Evolutionary conservation across 1,140 invertebrate genomes (phyloP).

Genomic region (Cepaea nemoralis): DNA sequence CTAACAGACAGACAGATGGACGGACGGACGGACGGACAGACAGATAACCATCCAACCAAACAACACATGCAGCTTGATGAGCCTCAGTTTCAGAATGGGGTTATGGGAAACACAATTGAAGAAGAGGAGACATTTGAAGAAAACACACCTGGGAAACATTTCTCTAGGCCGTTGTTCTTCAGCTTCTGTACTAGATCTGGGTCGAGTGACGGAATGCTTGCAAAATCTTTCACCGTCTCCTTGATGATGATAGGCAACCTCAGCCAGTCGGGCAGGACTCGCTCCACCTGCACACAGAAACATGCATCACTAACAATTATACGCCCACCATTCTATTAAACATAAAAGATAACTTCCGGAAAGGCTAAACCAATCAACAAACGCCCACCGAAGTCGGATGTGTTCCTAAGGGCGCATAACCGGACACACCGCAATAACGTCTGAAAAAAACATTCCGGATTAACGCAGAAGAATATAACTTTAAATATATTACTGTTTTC

Average conservation of each 20-base stretch:
- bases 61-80: too few species aligned
- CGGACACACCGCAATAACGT: too few species aligned
- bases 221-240: slow-evolving; percentile 75
- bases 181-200: slow-evolving; percentile 78
- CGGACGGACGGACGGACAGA: too few species aligned
- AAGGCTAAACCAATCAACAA: too few species aligned
- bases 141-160: slow-evolving; percentile 82
- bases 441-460: too few species aligned
- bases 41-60: too few species aligned
- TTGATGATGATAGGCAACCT: slow-evolving; percentile 83
- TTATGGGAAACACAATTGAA: background rate
- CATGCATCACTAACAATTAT: background rate
- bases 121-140: background rate
- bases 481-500: too few species aligned
- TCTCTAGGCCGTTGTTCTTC: slow-evolving; percentile 80
- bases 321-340: background rate
- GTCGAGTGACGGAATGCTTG: slow-evolving; percentile 77
- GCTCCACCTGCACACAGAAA: too few species aligned
- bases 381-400: too few species aligned
- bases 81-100: too few species aligned
- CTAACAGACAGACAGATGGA: too few species aligned
- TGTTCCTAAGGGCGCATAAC: background rate
- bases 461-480: background rate
- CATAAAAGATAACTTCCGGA: background rate
- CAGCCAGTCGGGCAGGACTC: slow-evolving; percentile 89